Conservation (phyloP, 2,113 vertebrate species). For the Sakesphorus luctuosus region DNA sequence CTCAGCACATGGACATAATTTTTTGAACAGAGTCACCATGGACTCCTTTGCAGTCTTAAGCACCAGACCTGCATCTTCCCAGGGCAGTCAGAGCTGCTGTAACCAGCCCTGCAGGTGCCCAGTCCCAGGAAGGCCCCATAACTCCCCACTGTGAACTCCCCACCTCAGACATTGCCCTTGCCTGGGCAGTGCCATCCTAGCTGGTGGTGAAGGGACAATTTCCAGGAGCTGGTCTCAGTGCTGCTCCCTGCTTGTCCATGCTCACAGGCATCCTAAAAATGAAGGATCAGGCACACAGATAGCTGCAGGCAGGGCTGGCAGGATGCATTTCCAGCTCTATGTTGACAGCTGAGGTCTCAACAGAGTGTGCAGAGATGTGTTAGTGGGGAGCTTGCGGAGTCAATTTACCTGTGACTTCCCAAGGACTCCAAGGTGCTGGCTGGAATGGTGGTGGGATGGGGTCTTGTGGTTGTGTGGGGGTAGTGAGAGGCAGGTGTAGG, state of each 20-base stretch:
- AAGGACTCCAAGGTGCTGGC: background rate
- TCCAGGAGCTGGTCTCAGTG: background rate
- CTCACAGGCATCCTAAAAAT: background rate
- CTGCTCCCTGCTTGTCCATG: background rate
- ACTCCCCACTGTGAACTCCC: background rate
- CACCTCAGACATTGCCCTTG: rapidly evolving
- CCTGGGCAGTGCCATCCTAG: background rate
- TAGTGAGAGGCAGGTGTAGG: background rate
- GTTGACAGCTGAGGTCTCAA: rapidly evolving
- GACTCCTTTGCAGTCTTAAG: background rate
- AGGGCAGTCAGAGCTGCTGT: background rate
- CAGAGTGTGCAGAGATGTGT: rapidly evolving
- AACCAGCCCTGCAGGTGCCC: background rate
- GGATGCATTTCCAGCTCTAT: background rate
- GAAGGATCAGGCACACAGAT: background rate
- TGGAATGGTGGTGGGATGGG: rapidly evolving
- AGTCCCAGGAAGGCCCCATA: background rate
- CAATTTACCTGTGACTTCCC: background rate
- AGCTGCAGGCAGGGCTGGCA: background rate
- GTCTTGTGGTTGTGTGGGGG: background rate
- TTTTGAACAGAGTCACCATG: background rate
- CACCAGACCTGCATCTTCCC: background rate
- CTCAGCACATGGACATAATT: background rate
- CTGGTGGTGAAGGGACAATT: background rate
- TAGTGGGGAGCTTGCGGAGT: background rate